Conservation (phyloP, 2,797 vertebrate genomes). For the Euthynnus affinis region DNA sequence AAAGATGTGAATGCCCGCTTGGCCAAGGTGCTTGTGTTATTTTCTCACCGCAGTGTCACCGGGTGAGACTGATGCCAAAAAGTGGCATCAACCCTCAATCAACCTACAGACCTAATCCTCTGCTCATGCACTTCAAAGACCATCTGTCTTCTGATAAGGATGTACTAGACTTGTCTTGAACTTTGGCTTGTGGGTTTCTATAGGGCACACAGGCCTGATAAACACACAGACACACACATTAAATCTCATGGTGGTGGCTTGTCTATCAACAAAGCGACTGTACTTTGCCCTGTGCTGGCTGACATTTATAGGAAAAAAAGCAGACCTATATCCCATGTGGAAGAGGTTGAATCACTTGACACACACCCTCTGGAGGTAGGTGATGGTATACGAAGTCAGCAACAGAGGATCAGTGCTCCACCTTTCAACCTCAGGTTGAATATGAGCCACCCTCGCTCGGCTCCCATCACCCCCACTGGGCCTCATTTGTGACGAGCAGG, state of each 20-base stretch:
- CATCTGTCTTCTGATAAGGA: slow-evolving; percentile 32
- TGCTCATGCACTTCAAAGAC: slow-evolving; percentile 22
- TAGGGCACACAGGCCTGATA: not conserved
- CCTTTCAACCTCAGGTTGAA: slow-evolving; percentile 65
- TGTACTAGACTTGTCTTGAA: slow-evolving; percentile 23
- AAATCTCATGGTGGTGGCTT: not conserved
- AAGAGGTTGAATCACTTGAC: slow-evolving; percentile 59
- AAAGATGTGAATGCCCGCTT: slow-evolving; percentile 60
- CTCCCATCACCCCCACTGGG: slow-evolving; percentile 52
- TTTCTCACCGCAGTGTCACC: slow-evolving; percentile 49
- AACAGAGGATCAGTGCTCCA: slow-evolving; percentile 46
- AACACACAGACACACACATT: slow-evolving; percentile 15
- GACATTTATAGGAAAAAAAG: slow-evolving; percentile 38
- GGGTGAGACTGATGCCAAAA: slow-evolving; percentile 41
- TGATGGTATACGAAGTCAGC: slow-evolving; percentile 54
- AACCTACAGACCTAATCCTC: slow-evolving; percentile 28
- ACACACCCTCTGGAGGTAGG: slow-evolving; percentile 36
- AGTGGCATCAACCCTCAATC: slow-evolving; percentile 48
- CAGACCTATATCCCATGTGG: slow-evolving; percentile 34
- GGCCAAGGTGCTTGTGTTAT: slow-evolving; percentile 50
- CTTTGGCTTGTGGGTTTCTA: slow-evolving; percentile 29
- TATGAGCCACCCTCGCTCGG: not conserved
- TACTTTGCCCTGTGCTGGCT: slow-evolving; percentile 25
- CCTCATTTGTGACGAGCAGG: slow-evolving; percentile 75
- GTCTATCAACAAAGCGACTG: slow-evolving; percentile 35